phyloP scores from a whole-genome alignment of 2,113 vertebrate genomes.

The Mus spicilegus region DNA sequence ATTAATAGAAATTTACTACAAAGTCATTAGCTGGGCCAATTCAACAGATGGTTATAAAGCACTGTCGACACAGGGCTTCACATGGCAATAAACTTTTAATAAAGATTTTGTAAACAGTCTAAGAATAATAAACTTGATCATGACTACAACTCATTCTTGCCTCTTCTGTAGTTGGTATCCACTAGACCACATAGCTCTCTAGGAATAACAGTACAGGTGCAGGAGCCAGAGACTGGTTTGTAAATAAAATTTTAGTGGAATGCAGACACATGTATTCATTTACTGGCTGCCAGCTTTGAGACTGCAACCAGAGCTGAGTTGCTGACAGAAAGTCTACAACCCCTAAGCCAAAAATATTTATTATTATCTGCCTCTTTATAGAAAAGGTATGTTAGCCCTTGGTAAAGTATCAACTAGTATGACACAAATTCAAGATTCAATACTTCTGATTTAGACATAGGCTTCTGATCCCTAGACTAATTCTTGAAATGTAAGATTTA shows the following conservation, averaged over 20 bases:
- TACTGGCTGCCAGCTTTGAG: neutral
- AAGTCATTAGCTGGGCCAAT: neutral
- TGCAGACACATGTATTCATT: neutral
- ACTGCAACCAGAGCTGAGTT: neutral
- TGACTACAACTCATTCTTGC: slow-evolving; percentile 4
- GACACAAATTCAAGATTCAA: slow-evolving; percentile 48
- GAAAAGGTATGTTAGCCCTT: neutral
- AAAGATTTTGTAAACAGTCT: slow-evolving; percentile 11
- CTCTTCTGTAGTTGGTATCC: neutral
- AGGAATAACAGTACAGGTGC: neutral
- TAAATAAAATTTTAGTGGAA: neutral
- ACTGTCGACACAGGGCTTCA: neutral
- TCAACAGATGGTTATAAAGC: neutral
- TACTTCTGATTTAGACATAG: neutral
- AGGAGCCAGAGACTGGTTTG: neutral
- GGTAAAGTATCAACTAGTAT: neutral
- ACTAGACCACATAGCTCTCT: neutral
- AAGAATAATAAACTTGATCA: neutral
- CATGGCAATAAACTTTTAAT: neutral
- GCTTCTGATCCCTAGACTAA: slow-evolving; percentile 40
- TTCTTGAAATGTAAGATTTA: neutral
- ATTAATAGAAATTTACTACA: slow-evolving; percentile 2
- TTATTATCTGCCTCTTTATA: neutral
- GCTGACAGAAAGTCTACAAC: neutral
- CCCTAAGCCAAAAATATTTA: slow-evolving; percentile 43